Evolutionary conservation across 1,140 invertebrate genomes (phyloP), one percentile per base, ranked within the genome.

Genomic region (Gonatopus flavifemur): DNA sequence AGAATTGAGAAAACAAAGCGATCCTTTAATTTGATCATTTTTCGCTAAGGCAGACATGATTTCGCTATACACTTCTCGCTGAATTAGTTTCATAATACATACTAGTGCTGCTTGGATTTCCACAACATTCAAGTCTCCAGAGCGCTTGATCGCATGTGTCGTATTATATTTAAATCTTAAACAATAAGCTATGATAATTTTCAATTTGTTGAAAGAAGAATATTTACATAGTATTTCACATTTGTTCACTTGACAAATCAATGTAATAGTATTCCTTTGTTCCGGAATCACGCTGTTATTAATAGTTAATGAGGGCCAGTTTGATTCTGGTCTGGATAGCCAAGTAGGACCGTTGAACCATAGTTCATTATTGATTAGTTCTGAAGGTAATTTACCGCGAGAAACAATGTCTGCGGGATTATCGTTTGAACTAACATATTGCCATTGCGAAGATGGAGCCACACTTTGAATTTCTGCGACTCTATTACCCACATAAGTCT

Each of bases 401-500:
- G 55, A 50, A 3, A 52, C 20, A 4, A 53, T n/a, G 39, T 62
- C 57, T 0, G 63, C 50, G 8, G 57, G 55, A 31, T 62, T 57
- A 10, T 40, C 8, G 31, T 19, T 30, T 16, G 43, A 49, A 10
- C 15, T 13, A 25, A 60, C 46, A 33, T 59, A 22, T 13, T 35
- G 13, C 54, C 53, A 59, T 24, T 28, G 6, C 6, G 12, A 7
- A 7, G 12, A 6, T 28, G 6, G 6, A 28, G 6, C 12, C 25
- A 28, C 6, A 28, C 25, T 12, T 28, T 60, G 46, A 24, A 76
- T 76, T 41, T 70, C 64, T 1, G 51, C 32, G 4, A 75, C 58
- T 45, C 71, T 15, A 51, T 75, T 74, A 15, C 59, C 55, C 4
- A 74, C 59, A 30, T 63, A 65, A 22, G 62, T 48, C 41, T 76